phyloP scores from a whole-genome alignment of 2,888 invertebrate species.

The Linnaemya tessellans region DNA sequence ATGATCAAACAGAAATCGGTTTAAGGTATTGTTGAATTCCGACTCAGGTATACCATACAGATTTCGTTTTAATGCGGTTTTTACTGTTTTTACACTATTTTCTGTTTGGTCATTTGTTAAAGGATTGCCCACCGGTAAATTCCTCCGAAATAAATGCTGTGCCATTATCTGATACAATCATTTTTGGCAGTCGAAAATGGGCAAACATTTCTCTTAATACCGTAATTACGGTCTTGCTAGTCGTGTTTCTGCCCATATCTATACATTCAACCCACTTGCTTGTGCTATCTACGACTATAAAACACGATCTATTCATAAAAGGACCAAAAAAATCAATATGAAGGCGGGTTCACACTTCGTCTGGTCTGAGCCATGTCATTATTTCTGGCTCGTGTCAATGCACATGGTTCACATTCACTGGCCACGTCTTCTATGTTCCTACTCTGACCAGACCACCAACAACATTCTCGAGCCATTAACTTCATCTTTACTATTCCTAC shows the following conservation, averaged over 20 bases:
- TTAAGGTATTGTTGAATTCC: slow-evolving; percentile 63
- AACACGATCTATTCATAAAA: slow-evolving; percentile 53
- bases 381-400: slow-evolving; percentile 53
- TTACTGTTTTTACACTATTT: slow-evolving; percentile 12
- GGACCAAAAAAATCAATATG: slow-evolving; percentile 71
- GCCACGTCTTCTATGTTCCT: slow-evolving; percentile 48
- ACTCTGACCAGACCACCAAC: slow-evolving; percentile 71
- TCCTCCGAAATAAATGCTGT: background rate
- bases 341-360: slow-evolving; percentile 50
- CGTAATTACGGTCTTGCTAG: background rate
- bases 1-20: too few species aligned
- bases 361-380: slow-evolving; percentile 52
- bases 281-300: slow-evolving; percentile 49
- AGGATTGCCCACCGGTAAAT: background rate
- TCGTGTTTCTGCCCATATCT: too few species aligned
- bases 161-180: slow-evolving; percentile 73
- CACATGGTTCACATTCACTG: slow-evolving; percentile 45
- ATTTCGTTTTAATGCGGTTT: slow-evolving; percentile 36
- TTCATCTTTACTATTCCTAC: slow-evolving; percentile 68
- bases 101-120: background rate
- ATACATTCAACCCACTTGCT: slow-evolving; percentile 73
- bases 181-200: slow-evolving; percentile 73
- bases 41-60: slow-evolving; percentile 46
- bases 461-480: slow-evolving; percentile 58
- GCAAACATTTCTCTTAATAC: slow-evolving; percentile 65